Evolutionary conservation across 1,140 invertebrate genomes (phyloP).

Genomic region (Leptopilina boulardi): DNA sequence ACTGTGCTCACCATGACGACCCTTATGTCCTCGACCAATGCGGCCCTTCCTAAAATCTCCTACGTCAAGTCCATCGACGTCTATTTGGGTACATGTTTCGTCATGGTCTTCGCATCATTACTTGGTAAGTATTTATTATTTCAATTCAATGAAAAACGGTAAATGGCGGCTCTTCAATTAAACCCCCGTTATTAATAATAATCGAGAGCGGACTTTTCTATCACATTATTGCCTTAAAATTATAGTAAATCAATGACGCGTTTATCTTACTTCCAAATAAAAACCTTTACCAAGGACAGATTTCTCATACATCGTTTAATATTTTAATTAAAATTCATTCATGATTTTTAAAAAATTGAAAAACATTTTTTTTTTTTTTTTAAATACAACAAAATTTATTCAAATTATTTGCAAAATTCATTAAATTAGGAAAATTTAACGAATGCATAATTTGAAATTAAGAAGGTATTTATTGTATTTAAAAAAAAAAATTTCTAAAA

Average conservation of each 20-base stretch:
- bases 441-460: too few species aligned
- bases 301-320: background rate
- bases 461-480: too few species aligned
- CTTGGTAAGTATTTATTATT: slow-evolving; percentile 83
- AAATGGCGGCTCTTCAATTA: slow-evolving; percentile 21
- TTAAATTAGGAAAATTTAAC: too few species aligned
- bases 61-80: slow-evolving; percentile 99
- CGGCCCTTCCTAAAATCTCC: slow-evolving; percentile 97
- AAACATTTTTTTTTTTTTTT: too few species aligned
- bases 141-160: background rate
- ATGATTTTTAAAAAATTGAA: too few species aligned
- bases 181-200: too few species aligned
- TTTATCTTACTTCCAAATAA: slow-evolving; percentile 22
- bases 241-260: slow-evolving; percentile 33
- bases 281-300: slow-evolving; percentile 24
- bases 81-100: slow-evolving; percentile 98
- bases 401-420: too few species aligned
- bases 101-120: slow-evolving; percentile 97
- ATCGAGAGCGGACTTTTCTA: slow-evolving; percentile 18
- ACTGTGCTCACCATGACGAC: slow-evolving; percentile 99
- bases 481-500: too few species aligned
- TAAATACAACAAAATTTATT: too few species aligned
- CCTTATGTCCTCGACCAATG: slow-evolving; percentile 98
- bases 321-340: background rate
- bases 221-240: slow-evolving; percentile 26